These are phyloP conservation scores for Selene dorsalis DNA, from an alignment of 2,797 vertebrate genomes.

Conservation along the genomic window DNA sequence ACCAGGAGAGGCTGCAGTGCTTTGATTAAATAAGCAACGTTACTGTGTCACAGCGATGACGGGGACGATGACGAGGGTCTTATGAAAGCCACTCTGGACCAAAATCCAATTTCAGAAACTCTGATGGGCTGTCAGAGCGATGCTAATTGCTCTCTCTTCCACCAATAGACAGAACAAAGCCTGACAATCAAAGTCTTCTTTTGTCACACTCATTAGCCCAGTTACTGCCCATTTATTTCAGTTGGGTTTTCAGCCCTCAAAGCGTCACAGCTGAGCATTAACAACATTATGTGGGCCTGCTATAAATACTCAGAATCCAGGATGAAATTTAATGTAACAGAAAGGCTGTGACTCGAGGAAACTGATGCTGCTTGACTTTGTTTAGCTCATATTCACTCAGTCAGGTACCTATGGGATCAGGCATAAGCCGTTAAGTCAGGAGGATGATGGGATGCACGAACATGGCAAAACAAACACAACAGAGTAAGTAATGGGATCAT, in stretches of 20 bases:
- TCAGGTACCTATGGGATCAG: not conserved
- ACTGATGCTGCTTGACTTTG: not conserved
- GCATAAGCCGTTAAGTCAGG: not conserved
- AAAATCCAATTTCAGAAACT: conserved; percentile 56
- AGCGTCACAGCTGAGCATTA: conserved; percentile 13
- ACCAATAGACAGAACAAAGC: conserved; percentile 55
- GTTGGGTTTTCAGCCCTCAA: conserved; percentile 17
- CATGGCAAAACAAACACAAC: conserved; percentile 10
- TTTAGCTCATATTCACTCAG: not conserved
- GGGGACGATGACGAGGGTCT: conserved; percentile 6
- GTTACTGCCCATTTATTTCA: conserved; percentile 47
- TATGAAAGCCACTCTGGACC: conserved; percentile 29
- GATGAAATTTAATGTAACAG: not conserved
- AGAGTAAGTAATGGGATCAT: not conserved
- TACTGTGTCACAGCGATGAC: conserved; percentile 16
- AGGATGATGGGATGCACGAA: conserved; percentile 16
- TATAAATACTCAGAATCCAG: conserved; percentile 15
- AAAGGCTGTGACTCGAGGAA: not conserved
- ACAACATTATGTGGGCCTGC: not conserved
- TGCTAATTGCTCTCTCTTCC: conserved; percentile 60
- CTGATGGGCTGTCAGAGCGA: conserved; percentile 55
- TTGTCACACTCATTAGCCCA: conserved; percentile 58
- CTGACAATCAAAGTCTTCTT: conserved; percentile 61
- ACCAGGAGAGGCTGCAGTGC: not conserved
- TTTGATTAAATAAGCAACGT: not conserved